These are phyloP conservation scores for Macroglossus sobrinus DNA, from an alignment of 2,113 vertebrate genomes.

Conservation along the genomic window DNA sequence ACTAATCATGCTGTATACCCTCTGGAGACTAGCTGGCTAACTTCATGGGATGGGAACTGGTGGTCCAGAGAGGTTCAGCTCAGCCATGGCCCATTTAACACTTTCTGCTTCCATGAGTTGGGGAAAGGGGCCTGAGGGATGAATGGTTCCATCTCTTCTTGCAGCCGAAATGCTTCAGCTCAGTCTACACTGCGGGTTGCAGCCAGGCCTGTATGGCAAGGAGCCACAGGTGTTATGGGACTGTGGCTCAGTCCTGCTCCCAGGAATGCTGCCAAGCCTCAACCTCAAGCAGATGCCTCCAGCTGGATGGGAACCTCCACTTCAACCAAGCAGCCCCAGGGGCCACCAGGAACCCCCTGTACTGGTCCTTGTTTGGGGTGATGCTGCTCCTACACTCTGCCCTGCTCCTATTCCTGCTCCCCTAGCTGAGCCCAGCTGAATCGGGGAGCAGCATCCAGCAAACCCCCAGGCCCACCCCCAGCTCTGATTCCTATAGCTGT, in stretches of 20 bases:
- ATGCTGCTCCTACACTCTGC: conserved; percentile 33
- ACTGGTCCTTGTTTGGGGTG: conserved; percentile 30
- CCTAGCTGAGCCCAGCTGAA: not conserved
- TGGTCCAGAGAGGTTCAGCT: not conserved
- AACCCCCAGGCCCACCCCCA: not conserved
- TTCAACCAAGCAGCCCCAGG: conserved; percentile 67
- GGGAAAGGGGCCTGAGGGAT: not conserved
- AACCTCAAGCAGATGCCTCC: conserved; percentile 80
- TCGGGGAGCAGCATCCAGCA: not conserved
- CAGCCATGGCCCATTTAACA: not conserved
- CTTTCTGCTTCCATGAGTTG: not conserved
- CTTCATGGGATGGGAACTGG: not conserved
- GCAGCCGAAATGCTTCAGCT: conserved; percentile 82
- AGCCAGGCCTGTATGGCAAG: conserved; percentile 76
- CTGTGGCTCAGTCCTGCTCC: conserved; percentile 68
- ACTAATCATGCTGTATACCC: not conserved
- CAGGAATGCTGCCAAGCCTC: conserved; percentile 86
- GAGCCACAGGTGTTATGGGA: conserved; percentile 67
- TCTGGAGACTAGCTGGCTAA: not conserved
- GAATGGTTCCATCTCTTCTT: conserved; percentile 7
- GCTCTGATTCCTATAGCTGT: not conserved
- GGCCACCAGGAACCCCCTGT: not conserved
- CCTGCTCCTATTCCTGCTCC: not conserved
- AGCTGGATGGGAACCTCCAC: conserved; percentile 81
- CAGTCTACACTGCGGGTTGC: conserved; percentile 80